Base-by-base conservation (phyloP, 2,113 vertebrate species). In the Porphyrio hochstetteri region DNA sequence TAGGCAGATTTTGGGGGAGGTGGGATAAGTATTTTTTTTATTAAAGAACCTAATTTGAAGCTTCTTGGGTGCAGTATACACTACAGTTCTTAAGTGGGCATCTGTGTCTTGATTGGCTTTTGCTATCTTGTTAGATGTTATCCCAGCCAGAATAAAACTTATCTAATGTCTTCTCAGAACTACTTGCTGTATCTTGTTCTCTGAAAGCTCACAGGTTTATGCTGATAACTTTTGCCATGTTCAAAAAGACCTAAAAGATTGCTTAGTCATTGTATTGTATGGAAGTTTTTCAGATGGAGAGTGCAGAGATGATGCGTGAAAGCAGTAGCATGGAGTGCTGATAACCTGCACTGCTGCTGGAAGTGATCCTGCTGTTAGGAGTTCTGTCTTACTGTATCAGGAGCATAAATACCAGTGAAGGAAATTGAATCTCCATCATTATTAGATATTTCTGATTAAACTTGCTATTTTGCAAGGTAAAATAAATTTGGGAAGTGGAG, bases 41-140 rank as follows among this genome's bases (percentile, higher is more conserved):
- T 0, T 44, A 14, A 76, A 89, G 16, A 81, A 17, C 10, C 65
- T 48, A 11, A 31, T 84, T 75, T 63, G 46, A 63, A 92, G 71
- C 25, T 76, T 53, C 2, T 10, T 86, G 61, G 18, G 4, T 1
- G 1, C 21, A 48, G 16, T 72, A 6, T 0, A 1, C 82, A 6
- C 36, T 50, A 3, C 27, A 48, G 2, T 84, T 68, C 16, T 64
- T 64, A 36, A 82, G 70, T 5, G 13, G 24, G 33, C 53, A n/a
- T 79, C 61, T 94, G 0, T 75, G 79, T 89, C 55, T 50, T 86
- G 36, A 16, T 8, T 33, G n/a, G 27, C 27, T 76, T 13, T 23
- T 88, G 15, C 52, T 81, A 2, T 50, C 50, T 72, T 53, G 9
- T 72, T 90, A 5, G 3, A 8, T 68, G n/a, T 80, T 61, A 59